phyloP scores from a whole-genome alignment of 2,113 vertebrate genomes.

The Phainopepla nitens region DNA sequence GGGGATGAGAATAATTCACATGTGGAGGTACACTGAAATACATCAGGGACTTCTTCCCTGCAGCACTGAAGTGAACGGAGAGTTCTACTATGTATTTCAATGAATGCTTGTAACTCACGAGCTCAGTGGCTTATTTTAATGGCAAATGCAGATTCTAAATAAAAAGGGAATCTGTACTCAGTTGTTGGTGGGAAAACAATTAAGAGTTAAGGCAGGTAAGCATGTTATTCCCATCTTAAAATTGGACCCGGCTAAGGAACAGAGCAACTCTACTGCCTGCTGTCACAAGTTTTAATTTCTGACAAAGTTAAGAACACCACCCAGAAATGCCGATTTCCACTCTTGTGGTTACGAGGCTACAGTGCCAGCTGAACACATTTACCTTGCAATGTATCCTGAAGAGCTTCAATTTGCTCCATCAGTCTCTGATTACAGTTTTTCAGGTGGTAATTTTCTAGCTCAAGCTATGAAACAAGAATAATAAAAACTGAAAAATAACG shows the following conservation, averaged over 20 bases:
- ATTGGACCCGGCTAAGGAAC: background rate
- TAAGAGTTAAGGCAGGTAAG: background rate
- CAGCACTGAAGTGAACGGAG: background rate
- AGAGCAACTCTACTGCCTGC: background rate
- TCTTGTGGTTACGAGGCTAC: background rate
- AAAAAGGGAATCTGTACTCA: background rate
- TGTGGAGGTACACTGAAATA: background rate
- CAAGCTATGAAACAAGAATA: slow-evolving; percentile 78
- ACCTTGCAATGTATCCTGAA: slow-evolving; percentile 87
- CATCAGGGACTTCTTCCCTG: background rate
- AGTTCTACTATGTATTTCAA: background rate
- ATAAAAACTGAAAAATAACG: background rate
- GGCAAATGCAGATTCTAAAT: background rate
- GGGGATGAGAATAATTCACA: background rate
- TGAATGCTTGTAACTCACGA: background rate
- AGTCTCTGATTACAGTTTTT: slow-evolving; percentile 83
- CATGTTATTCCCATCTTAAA: background rate
- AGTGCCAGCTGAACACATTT: slow-evolving; percentile 19
- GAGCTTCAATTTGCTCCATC: slow-evolving; percentile 79
- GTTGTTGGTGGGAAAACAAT: background rate
- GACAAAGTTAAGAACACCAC: background rate
- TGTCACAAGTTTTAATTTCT: background rate
- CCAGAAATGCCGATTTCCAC: background rate
- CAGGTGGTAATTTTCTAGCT: slow-evolving; percentile 88
- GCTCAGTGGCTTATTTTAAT: background rate